Percentiles rank a stretch among this genome's conserved stretches.
These are phyloP conservation scores for Andinoacara biseriatus DNA, from an alignment of 2,113 vertebrate species.

Conservation along the genomic window DNA sequence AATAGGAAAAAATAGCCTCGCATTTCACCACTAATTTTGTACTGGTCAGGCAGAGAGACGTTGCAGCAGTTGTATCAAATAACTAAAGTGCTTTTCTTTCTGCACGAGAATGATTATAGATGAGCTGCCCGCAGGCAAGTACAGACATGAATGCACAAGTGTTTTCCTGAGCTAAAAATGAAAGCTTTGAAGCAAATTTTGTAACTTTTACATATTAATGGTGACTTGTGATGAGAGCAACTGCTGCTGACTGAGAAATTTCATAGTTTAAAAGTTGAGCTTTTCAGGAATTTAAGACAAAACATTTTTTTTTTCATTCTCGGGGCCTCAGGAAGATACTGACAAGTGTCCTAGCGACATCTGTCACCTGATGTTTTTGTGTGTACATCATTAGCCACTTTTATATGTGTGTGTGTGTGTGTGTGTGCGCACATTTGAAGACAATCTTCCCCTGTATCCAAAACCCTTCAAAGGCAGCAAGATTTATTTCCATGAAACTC, in stretches of 20 bases:
- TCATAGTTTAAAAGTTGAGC: background rate
- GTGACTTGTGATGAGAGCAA: conserved; percentile 3
- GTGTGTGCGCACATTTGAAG: no score
- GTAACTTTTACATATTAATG: conserved; percentile 43
- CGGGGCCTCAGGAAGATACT: no score
- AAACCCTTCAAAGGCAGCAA: no score
- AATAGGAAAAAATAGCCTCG: no score
- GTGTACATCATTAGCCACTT: no score
- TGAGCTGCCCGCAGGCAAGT: conserved; percentile 22
- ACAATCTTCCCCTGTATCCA: no score
- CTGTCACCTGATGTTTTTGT: no score
- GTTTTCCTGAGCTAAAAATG: conserved; percentile 21
- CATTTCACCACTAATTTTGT: background rate
- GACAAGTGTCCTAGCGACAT: no score
- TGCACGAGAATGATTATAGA: conserved; percentile 22
- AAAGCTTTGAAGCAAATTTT: conserved; percentile 12
- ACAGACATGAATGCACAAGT: conserved; percentile 12
- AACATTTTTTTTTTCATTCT: background rate
- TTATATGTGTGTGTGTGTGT: no score
- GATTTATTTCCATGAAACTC: no score
- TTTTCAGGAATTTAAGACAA: background rate
- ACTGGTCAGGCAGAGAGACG: no score
- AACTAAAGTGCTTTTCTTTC: conserved; percentile 1
- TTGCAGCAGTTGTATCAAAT: conserved; percentile 17
- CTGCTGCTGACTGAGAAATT: conserved; percentile 11